Base-by-base conservation (phyloP, 2,797 vertebrate species). In the Clarias fuscus region DNA sequence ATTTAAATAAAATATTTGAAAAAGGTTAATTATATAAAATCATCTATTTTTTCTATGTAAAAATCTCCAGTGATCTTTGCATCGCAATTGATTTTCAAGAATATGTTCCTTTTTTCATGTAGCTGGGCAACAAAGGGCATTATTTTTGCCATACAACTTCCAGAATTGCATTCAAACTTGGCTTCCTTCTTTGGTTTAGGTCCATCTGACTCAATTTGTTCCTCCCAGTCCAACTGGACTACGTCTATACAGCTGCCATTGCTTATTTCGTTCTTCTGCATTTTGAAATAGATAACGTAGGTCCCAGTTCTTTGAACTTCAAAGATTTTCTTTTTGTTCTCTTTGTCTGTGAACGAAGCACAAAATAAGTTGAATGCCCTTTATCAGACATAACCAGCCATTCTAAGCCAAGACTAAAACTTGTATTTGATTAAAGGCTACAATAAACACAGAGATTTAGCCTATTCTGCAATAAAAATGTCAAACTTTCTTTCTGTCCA, bases 181-280 rank as follows among this genome's bases (percentile, higher is more conserved):
- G 7, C 72, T 3, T 68, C 6, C 7, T 53, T 11, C 48, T 53
- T 53, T 53, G 48, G 48, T 53, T 7, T 6, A 2, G 1, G 0
- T 13, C 33, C 1, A 0, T 33, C 13, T 43, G 53, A 4, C 18
- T 1, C 0, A 18, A 1, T 72, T 1, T 2, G 7, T 48, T 7
- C 48, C 2, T 0, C 56, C 71, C 17, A 24, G 4, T 0, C 56
- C 24, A 87, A 53, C 22, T 1, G 27, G 71, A 84, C 6, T 4
- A 0, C 0, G 1, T 86, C 18, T 6, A 24, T 0, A 2, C 68
- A 65, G 1, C 0, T 0, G 2, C 0, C 1, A 0, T 0, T 0
- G 0, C 13, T 20, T 68, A 5, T 18, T 70, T 15, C 22, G 20
- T 27, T 17, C 7, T 40, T 73, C 14, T 24, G 33, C 62, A 90